Conservation (phyloP, 2,113 vertebrate genomes). For the Tamias sibiricus region DNA sequence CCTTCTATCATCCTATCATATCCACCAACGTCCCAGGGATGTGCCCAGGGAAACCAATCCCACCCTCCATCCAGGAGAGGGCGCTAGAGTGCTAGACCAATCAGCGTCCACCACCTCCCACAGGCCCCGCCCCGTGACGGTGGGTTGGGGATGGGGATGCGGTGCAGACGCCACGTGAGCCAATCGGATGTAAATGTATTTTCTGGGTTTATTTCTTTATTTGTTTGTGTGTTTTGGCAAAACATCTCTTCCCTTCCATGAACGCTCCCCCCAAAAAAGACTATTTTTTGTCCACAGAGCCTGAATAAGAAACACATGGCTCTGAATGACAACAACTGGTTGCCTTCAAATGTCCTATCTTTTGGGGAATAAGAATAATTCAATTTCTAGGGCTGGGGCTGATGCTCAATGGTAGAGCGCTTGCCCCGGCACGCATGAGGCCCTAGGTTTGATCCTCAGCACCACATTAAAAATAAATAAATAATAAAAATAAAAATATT, state of each 20-base stretch:
- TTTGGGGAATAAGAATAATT: background rate
- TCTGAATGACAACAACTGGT: background rate
- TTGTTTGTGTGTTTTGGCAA: background rate
- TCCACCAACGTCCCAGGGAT: background rate
- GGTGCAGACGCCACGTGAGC: background rate
- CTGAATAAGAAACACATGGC: background rate
- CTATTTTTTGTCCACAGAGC: background rate
- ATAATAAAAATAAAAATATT: too few species aligned
- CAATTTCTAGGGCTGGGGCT: too few species aligned
- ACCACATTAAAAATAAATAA: too few species aligned
- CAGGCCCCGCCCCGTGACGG: background rate
- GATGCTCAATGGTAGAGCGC: too few species aligned
- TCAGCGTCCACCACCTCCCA: background rate
- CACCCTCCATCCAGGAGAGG: background rate
- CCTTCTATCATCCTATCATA: background rate
- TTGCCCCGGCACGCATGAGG: too few species aligned
- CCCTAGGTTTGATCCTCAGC: too few species aligned
- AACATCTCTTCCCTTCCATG: background rate
- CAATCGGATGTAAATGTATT: background rate
- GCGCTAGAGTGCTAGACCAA: background rate
- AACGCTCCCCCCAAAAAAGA: background rate
- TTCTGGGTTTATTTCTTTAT: background rate
- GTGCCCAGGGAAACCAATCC: background rate
- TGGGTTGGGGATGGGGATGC: background rate
- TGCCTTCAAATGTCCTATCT: background rate